Percentiles rank a stretch among this genome's conserved stretches.
phyloP scores from a whole-genome alignment of 2,888 invertebrate species.

The Drosophila siamana region DNA sequence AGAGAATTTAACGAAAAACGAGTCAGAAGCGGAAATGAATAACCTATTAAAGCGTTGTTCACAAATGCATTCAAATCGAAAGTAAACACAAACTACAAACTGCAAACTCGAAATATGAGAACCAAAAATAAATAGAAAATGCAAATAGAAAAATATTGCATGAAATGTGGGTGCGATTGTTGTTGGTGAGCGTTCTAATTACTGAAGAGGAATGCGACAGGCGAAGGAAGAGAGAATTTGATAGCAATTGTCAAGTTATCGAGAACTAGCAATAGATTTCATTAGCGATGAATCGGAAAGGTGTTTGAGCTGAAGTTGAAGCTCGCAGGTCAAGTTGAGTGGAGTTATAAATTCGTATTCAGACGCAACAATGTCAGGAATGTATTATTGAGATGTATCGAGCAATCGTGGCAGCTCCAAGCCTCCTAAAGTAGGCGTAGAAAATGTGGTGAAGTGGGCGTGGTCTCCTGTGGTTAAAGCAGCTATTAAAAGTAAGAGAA shows the following conservation, averaged over 20 bases:
- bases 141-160: not conserved
- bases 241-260: no score
- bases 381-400: no score
- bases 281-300: no score
- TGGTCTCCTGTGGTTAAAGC: slow-evolving; percentile 38
- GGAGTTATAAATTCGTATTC: no score
- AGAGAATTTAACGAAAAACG: slow-evolving; percentile 7
- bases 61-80: not conserved
- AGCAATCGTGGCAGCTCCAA: not conserved
- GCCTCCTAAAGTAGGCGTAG: slow-evolving; percentile 16
- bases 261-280: no score
- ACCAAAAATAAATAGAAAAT: not conserved
- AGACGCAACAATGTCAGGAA: no score
- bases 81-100: not conserved
- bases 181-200: not conserved
- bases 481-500: slow-evolving; percentile 55
- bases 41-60: slow-evolving; percentile 8
- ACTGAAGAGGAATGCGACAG: not conserved
- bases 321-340: no score
- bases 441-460: slow-evolving; percentile 19
- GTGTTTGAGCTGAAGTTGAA: no score
- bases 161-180: no score
- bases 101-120: not conserved
- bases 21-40: not conserved
- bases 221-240: no score